Conservation (phyloP, 2,888 invertebrate genomes). For the Dichetophora obliterata region DNA sequence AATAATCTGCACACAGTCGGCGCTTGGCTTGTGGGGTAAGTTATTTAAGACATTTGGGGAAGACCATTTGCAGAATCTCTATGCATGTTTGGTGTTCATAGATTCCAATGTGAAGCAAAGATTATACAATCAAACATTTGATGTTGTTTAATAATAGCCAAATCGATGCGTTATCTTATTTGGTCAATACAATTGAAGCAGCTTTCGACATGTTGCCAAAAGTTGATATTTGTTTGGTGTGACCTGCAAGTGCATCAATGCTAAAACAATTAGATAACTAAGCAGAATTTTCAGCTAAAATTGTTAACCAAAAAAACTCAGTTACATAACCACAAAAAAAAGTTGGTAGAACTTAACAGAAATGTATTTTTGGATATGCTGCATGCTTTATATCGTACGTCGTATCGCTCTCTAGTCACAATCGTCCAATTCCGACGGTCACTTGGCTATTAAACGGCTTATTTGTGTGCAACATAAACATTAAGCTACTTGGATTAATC, state of each 20-base stretch:
- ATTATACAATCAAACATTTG: not conserved
- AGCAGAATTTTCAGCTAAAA: not conserved
- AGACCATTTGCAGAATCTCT: not conserved
- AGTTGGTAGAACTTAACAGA: constrained; percentile 17
- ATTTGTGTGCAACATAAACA: too few relatives aligned
- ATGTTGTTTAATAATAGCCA: not conserved
- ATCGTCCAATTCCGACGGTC: not conserved
- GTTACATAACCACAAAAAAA: not conserved
- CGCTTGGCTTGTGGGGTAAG: constrained; percentile 52
- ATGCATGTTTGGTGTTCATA: too few relatives aligned
- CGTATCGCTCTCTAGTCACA: too few relatives aligned
- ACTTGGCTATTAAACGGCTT: not conserved
- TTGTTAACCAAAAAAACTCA: not conserved
- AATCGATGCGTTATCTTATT: too few relatives aligned
- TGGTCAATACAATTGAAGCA: too few relatives aligned
- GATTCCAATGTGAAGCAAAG: too few relatives aligned
- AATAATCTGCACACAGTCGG: constrained; percentile 46
- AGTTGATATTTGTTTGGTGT: too few relatives aligned
- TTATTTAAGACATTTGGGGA: not conserved
- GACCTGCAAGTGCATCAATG: too few relatives aligned
- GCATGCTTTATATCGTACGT: not conserved
- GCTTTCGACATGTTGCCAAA: too few relatives aligned
- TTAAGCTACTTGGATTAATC: too few relatives aligned
- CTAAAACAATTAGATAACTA: constrained; percentile 14
- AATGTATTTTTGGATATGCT: constrained; percentile 31